Evolutionary conservation across 2,888 invertebrate genomes (phyloP).

Genomic region (Phyllotreta cruciferae): DNA sequence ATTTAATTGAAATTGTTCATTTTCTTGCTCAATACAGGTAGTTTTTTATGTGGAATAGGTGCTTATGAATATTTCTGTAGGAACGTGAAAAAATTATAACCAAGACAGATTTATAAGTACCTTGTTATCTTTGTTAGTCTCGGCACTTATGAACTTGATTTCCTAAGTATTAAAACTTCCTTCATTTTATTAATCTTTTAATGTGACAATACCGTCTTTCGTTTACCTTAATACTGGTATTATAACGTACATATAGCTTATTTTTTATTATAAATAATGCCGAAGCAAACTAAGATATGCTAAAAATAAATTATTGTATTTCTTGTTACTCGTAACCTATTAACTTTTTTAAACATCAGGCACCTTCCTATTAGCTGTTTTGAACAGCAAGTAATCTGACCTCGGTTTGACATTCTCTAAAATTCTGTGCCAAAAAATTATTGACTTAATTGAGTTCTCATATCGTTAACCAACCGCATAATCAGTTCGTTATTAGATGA

Average conservation of each 20-base stretch:
- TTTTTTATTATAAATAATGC: constrained; percentile 7
- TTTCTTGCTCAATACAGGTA: background rate
- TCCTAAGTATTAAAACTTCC: too few species aligned
- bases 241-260: constrained; percentile 7
- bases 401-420: background rate
- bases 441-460: constrained; percentile 2
- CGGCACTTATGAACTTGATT: too few species aligned
- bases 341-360: constrained; percentile 1
- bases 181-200: too few species aligned
- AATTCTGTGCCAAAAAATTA: background rate
- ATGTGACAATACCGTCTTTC: too few species aligned
- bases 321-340: background rate
- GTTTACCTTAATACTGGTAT: too few species aligned
- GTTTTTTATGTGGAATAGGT: background rate
- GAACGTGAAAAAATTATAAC: too few species aligned
- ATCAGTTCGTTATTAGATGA: constrained; percentile 1
- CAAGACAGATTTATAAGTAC: too few species aligned
- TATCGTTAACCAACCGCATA: background rate
- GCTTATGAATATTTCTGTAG: background rate
- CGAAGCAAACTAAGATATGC: constrained; percentile 6
- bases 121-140: too few species aligned
- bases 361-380: background rate
- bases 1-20: constrained; percentile 7
- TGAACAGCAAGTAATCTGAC: constrained; percentile 3
- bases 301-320: constrained; percentile 13